These are phyloP conservation scores for Etheostoma cragini DNA, from an alignment of 2,113 vertebrate genomes.

Conservation along the genomic window DNA sequence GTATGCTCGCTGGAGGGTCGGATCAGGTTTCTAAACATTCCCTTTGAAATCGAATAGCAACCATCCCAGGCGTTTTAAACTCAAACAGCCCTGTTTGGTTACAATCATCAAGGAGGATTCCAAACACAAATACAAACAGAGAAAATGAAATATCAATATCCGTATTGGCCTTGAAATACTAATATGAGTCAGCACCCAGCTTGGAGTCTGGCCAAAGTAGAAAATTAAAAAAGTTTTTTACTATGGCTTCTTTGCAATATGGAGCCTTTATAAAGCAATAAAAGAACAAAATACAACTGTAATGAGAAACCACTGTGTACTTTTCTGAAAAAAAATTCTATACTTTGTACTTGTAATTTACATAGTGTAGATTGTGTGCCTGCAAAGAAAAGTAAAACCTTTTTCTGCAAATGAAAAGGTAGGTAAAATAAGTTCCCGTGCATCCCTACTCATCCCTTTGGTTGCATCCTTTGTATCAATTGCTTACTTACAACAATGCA, in stretches of 20 bases:
- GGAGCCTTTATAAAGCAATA: neutral
- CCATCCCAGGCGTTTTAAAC: conserved; percentile 64
- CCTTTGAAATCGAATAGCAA: conserved; percentile 83
- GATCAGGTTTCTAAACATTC: conserved; percentile 83
- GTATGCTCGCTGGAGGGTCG: conserved; percentile 66
- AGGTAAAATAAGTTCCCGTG: neutral
- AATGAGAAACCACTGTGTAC: neutral
- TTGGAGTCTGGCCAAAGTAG: neutral
- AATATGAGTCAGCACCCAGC: neutral
- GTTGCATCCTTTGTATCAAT: neutral
- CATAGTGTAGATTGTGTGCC: neutral
- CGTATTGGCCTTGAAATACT: neutral
- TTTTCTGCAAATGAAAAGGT: neutral
- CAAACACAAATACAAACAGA: conserved; percentile 64
- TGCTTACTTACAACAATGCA: conserved; percentile 21
- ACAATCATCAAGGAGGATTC: conserved; percentile 40
- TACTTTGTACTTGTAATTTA: neutral
- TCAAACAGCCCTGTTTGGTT: conserved; percentile 47
- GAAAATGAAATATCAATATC: conserved; percentile 19
- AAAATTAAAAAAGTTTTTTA: neutral
- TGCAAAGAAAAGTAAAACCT: neutral
- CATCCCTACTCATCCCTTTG: neutral
- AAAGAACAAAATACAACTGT: neutral
- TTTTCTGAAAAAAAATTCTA: neutral
- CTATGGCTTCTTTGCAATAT: neutral